Evolutionary conservation across 2,888 invertebrate species (phyloP).

Genomic region (Sepiola atlantica): DNA sequence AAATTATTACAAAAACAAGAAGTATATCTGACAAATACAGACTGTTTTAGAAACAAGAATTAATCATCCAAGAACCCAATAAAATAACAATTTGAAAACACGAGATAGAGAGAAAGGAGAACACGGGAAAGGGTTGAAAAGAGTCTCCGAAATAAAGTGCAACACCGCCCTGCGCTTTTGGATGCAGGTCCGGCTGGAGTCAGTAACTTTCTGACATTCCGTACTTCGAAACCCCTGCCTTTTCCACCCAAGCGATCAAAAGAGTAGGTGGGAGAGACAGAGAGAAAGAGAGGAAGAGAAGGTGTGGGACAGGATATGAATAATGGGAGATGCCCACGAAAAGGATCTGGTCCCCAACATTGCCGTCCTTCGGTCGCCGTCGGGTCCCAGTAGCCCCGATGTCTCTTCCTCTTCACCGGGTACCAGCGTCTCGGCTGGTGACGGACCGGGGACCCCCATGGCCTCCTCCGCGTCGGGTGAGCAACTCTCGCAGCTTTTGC

Average conservation of each 20-base stretch:
- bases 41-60: too few relatives aligned
- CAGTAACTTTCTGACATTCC: not conserved
- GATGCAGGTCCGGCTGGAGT: not conserved
- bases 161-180: not conserved
- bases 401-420: not conserved
- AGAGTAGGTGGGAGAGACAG: not conserved
- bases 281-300: not conserved
- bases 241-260: not conserved
- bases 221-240: not conserved
- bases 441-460: not conserved
- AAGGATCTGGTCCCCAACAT: not conserved
- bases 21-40: too few relatives aligned
- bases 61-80: too few relatives aligned
- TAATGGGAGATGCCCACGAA: not conserved
- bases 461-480: not conserved
- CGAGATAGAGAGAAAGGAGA: too few relatives aligned
- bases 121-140: too few relatives aligned
- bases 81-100: too few relatives aligned
- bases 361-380: not conserved
- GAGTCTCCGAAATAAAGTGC: too few relatives aligned
- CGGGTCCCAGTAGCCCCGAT: not conserved
- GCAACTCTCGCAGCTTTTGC: not conserved
- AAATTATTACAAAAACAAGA: too few relatives aligned
- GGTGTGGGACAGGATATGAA: not conserved
- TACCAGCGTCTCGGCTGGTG: not conserved